phyloP scores from a whole-genome alignment of 2,797 vertebrate genomes.

The Clarias platycephalus region DNA sequence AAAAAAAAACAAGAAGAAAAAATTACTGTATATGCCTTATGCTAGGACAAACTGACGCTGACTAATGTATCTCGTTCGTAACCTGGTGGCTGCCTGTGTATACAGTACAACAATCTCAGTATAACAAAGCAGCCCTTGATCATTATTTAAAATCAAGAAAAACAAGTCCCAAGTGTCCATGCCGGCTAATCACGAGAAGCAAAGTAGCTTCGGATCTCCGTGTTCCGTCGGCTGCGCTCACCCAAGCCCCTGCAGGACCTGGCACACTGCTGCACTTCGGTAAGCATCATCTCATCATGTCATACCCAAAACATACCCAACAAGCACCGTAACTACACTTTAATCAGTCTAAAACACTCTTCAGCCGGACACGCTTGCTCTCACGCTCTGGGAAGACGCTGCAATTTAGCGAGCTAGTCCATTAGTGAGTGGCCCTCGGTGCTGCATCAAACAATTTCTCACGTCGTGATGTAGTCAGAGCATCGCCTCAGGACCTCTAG shows the following conservation, averaged over 20 bases:
- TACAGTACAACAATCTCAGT: too few species aligned
- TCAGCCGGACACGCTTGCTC: not conserved
- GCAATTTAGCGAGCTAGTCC: not conserved
- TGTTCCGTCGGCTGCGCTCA: too few species aligned
- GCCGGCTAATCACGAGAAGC: not conserved
- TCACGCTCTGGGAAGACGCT: not conserved
- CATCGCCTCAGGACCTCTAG: conserved; percentile 26
- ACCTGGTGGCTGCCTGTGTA: too few species aligned
- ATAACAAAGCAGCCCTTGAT: too few species aligned
- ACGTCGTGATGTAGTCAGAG: conserved; percentile 33
- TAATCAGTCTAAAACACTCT: not conserved
- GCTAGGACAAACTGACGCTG: too few species aligned
- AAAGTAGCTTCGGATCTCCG: not conserved
- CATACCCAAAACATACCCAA: not conserved
- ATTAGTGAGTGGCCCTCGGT: not conserved
- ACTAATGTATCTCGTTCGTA: too few species aligned
- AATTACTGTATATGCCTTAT: too few species aligned
- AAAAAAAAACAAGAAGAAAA: too few species aligned
- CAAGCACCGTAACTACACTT: not conserved
- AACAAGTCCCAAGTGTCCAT: not conserved
- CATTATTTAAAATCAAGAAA: too few species aligned
- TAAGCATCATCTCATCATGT: not conserved
- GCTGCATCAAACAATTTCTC: conserved; percentile 31
- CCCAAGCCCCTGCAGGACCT: not conserved
- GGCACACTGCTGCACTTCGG: not conserved